Evolutionary conservation across 2,888 invertebrate genomes (phyloP).

Genomic region (Hesperia comma): DNA sequence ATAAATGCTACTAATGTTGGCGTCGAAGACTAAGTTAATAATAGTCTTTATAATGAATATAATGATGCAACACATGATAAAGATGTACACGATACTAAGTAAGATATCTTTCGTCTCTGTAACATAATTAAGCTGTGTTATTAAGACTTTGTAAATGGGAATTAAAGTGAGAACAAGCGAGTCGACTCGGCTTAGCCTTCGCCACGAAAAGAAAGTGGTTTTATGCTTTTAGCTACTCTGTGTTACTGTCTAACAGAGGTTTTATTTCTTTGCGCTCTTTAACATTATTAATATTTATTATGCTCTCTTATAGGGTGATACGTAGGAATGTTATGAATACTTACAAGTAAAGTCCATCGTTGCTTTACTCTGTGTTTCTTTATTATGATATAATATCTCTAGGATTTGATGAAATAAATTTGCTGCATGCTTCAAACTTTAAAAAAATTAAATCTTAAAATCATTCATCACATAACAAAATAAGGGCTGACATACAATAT

Average conservation of each 20-base stretch:
- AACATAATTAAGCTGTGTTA: conserved; percentile 20
- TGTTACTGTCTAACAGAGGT: conserved; percentile 3
- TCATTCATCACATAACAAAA: too few species aligned
- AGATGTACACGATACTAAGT: neutral
- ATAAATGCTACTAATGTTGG: too few species aligned
- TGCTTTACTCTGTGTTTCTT: too few species aligned
- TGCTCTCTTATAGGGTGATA: neutral
- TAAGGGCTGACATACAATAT: too few species aligned
- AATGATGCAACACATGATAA: neutral
- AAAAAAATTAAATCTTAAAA: too few species aligned
- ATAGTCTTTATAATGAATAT: too few species aligned
- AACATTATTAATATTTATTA: conserved; percentile 14
- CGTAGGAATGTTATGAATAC: too few species aligned
- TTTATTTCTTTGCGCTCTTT: conserved; percentile 11
- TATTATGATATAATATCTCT: too few species aligned
- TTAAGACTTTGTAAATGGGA: conserved; percentile 26
- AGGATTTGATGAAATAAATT: too few species aligned
- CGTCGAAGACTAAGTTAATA: too few species aligned
- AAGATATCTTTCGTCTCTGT: conserved; percentile 5
- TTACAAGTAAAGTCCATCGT: too few species aligned
- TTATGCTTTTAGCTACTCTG: conserved; percentile 24
- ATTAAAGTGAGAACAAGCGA: conserved; percentile 21
- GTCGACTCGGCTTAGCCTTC: conserved; percentile 19
- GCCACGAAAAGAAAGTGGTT: conserved; percentile 18
- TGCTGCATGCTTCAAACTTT: too few species aligned